Evolutionary conservation across 1,140 invertebrate species (phyloP).

Genomic region (Anastrepha obliqua): DNA sequence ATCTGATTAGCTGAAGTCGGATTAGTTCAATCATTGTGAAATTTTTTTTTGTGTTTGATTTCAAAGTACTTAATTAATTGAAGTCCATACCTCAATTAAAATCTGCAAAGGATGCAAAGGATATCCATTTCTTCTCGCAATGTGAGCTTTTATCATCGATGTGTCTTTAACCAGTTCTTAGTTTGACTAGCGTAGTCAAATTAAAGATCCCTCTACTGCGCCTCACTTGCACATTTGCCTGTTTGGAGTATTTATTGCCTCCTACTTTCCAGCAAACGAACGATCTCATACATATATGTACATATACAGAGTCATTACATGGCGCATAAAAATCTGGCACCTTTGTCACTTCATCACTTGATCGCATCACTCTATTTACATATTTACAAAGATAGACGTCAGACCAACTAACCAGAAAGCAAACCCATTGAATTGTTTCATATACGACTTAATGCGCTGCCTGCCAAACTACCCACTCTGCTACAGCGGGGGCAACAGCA

Average conservation of each 20-base stretch:
- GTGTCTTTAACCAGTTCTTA: too few species aligned
- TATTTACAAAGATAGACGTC: too few species aligned
- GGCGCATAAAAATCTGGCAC: neutral
- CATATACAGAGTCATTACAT: neutral
- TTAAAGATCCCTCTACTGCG: neutral
- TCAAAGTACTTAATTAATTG: too few species aligned
- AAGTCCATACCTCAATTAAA: too few species aligned
- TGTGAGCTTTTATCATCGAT: too few species aligned
- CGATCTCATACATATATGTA: neutral
- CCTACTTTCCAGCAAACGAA: neutral
- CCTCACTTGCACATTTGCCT: neutral
- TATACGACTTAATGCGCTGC: neutral
- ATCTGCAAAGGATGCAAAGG: too few species aligned
- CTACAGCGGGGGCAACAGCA: neutral
- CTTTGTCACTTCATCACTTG: conserved; percentile 4
- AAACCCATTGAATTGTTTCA: neutral
- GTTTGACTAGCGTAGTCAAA: too few species aligned
- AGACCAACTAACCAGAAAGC: neutral
- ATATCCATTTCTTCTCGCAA: too few species aligned
- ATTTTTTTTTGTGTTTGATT: too few species aligned
- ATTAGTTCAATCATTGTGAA: too few species aligned
- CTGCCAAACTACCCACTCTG: neutral
- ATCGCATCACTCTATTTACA: too few species aligned
- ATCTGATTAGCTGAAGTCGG: too few species aligned
- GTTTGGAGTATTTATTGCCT: neutral